Evolutionary conservation across 1,140 invertebrate genomes (phyloP).

Genomic region (Eumeta japonica): DNA sequence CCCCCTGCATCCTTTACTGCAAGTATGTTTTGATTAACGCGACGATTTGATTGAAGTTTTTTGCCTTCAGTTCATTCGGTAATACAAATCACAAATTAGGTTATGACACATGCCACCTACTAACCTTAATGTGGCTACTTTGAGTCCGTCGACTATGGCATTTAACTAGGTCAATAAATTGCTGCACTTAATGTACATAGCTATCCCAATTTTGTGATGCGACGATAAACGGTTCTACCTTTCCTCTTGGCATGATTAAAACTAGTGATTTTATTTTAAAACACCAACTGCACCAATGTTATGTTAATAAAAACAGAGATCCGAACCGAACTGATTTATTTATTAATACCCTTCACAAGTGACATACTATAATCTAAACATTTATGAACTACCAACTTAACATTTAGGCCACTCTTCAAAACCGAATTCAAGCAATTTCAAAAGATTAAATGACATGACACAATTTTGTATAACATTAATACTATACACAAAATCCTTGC

Average conservation of each 20-base stretch:
- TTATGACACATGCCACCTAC: constrained; percentile 2
- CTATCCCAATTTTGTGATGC: constrained; percentile 4
- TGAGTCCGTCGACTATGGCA: not conserved
- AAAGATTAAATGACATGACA: too few species aligned
- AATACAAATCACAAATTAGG: constrained; percentile 6
- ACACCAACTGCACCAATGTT: constrained; percentile 6
- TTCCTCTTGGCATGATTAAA: constrained; percentile 3
- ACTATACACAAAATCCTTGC: not conserved
- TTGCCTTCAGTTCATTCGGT: constrained; percentile 1
- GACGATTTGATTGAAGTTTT: not conserved
- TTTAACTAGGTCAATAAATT: constrained; percentile 2
- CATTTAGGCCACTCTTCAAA: too few species aligned
- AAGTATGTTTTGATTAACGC: not conserved
- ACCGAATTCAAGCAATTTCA: too few species aligned
- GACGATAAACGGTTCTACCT: constrained; percentile 3
- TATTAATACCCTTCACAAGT: too few species aligned
- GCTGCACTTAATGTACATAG: constrained; percentile 2
- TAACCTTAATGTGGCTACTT: constrained; percentile 1
- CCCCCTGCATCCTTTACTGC: not conserved
- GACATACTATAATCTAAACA: too few species aligned
- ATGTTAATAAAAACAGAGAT: too few species aligned
- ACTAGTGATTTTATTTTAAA: too few species aligned
- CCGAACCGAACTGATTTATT: too few species aligned
- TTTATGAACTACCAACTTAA: too few species aligned
- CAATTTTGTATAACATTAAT: not conserved